Conservation (phyloP, 2,888 invertebrate genomes). For the Pogonocherus hispidulus region DNA sequence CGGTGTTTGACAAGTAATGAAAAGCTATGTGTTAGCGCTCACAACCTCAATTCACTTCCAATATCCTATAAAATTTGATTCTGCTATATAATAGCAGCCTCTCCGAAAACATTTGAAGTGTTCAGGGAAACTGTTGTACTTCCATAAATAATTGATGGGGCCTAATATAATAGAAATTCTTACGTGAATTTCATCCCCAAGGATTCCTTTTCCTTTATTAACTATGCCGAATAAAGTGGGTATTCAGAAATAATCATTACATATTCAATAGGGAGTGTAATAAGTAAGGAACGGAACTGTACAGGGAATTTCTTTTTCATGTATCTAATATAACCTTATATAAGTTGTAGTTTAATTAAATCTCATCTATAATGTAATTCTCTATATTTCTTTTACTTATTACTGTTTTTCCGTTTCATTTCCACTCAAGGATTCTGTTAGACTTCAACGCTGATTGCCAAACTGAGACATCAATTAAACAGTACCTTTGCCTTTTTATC, state of each 20-base stretch:
- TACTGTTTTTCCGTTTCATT: too few species aligned
- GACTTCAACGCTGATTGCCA: too few species aligned
- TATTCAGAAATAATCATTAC: slow-evolving; percentile 7
- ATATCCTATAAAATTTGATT: slow-evolving; percentile 21
- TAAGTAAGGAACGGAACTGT: not conserved
- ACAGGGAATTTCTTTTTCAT: not conserved
- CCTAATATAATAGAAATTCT: slow-evolving; percentile 7
- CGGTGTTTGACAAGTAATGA: not conserved
- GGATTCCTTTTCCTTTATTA: slow-evolving; percentile 8
- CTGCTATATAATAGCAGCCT: slow-evolving; percentile 8
- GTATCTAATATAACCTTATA: too few species aligned
- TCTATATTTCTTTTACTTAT: too few species aligned
- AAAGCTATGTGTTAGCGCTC: slow-evolving; percentile 1
- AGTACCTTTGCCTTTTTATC: too few species aligned
- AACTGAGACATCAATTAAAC: too few species aligned
- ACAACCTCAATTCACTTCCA: slow-evolving; percentile 6
- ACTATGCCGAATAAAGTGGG: slow-evolving; percentile 1
- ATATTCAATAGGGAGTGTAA: not conserved
- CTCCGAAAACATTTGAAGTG: slow-evolving; percentile 8
- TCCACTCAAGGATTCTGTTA: too few species aligned
- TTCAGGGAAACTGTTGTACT: slow-evolving; percentile 9
- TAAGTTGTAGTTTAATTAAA: too few species aligned
- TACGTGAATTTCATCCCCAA: slow-evolving; percentile 5
- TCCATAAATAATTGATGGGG: slow-evolving; percentile 9
- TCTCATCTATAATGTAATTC: too few species aligned